A percentile compares a stretch with the other conserved stretches of the same genome.
Evolutionary conservation across 2,113 vertebrate genomes (phyloP).

Genomic region (Poecile atricapillus): DNA sequence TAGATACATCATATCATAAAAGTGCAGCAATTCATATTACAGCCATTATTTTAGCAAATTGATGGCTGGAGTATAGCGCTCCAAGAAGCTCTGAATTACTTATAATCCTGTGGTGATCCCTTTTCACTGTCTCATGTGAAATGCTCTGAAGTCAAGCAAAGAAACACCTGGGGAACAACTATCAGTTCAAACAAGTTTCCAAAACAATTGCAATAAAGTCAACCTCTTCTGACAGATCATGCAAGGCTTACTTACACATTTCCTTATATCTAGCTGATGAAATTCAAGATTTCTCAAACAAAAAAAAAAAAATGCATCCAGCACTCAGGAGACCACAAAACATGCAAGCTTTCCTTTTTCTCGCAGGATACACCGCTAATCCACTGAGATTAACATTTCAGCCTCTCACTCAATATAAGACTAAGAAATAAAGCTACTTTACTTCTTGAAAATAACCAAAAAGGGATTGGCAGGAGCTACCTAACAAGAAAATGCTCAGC

Average conservation of each 20-base stretch:
- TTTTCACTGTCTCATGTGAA: background rate
- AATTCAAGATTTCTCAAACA: slow-evolving; percentile 51
- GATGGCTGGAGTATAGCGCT: background rate
- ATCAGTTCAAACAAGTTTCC: background rate
- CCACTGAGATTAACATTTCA: slow-evolving; percentile 67
- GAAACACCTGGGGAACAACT: background rate
- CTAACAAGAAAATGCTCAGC: slow-evolving; percentile 30
- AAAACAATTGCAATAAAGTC: background rate
- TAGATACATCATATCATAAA: background rate
- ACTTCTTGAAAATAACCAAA: slow-evolving; percentile 44
- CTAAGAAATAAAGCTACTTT: slow-evolving; percentile 67
- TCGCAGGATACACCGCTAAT: slow-evolving; percentile 29
- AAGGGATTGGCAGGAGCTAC: slow-evolving; percentile 30
- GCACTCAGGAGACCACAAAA: background rate
- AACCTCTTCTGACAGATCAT: background rate
- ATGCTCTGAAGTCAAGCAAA: background rate
- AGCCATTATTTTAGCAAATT: background rate
- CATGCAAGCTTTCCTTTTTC: slow-evolving; percentile 3
- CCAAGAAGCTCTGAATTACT: background rate
- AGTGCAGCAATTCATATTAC: background rate
- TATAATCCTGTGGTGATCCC: background rate
- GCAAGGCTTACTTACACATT: background rate
- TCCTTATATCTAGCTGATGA: background rate
- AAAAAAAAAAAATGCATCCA: background rate
- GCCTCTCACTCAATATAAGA: slow-evolving; percentile 50